A percentile compares a stretch with the other conserved stretches of the same genome.
Conservation (phyloP, 2,797 vertebrate genomes). For the Miichthys miiuy region DNA sequence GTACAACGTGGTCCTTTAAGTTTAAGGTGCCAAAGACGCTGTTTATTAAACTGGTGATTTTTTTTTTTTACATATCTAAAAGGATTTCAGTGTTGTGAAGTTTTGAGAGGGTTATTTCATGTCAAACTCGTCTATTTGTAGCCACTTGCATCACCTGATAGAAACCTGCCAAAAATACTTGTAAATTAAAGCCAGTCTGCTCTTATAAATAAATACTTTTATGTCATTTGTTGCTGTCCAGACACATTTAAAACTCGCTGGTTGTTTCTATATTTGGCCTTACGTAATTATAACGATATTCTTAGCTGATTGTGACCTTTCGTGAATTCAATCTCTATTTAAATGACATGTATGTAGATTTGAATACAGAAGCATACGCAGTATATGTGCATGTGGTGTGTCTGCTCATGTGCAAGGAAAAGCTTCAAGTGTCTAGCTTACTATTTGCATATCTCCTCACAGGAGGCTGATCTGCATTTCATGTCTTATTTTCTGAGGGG, state of each 20-base stretch:
- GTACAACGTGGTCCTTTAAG: slow-evolving; percentile 17
- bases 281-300: slow-evolving; percentile 40
- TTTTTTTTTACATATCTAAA: slow-evolving; percentile 8
- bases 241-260: slow-evolving; percentile 15
- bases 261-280: slow-evolving; percentile 59
- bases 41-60: slow-evolving; percentile 17
- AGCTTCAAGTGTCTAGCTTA: slow-evolving; percentile 51
- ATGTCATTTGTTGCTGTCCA: slow-evolving; percentile 37
- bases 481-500: slow-evolving; percentile 65
- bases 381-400: slow-evolving; percentile 39
- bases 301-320: slow-evolving; percentile 51
- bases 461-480: slow-evolving; percentile 79
- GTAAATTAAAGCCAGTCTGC: slow-evolving; percentile 35
- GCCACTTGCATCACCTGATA: slow-evolving; percentile 1
- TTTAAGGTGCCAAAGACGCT: slow-evolving; percentile 61
- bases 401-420: slow-evolving; percentile 56
- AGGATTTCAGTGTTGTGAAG: not conserved
- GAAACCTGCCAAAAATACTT: slow-evolving; percentile 26
- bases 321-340: slow-evolving; percentile 57
- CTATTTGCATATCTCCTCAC: slow-evolving; percentile 77
- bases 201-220: slow-evolving; percentile 8
- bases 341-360: slow-evolving; percentile 49
- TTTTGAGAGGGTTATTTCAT: not conserved
- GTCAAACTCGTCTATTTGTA: slow-evolving; percentile 6
- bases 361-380: slow-evolving; percentile 32